phyloP scores from a whole-genome alignment of 2,888 invertebrate genomes.

The Idaea straminata region DNA sequence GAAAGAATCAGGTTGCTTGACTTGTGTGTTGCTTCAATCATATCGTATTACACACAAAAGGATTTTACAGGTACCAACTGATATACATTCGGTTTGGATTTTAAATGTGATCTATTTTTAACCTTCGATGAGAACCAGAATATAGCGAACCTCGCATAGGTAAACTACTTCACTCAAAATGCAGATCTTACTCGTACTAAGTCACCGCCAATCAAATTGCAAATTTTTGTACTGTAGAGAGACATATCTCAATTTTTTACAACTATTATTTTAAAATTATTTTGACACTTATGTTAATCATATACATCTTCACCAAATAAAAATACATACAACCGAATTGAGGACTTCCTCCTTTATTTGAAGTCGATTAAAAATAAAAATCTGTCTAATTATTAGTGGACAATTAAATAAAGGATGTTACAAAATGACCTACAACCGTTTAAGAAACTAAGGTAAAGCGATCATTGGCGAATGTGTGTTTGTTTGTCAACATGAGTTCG shows the following conservation, averaged over 20 bases:
- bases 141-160: neutral
- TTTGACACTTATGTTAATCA: too few relatives aligned
- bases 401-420: conserved; percentile 29
- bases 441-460: conserved; percentile 28
- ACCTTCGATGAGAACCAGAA: conserved; percentile 12
- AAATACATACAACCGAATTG: too few relatives aligned
- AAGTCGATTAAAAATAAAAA: too few relatives aligned
- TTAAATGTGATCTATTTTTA: conserved; percentile 13
- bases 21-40: conserved; percentile 14
- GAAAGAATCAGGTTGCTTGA: conserved; percentile 13
- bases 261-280: too few relatives aligned
- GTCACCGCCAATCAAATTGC: too few relatives aligned
- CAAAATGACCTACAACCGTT: conserved; percentile 33
- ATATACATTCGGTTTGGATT: conserved; percentile 9
- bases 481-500: conserved; percentile 46
- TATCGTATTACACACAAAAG: conserved; percentile 22
- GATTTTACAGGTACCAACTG: conserved; percentile 11
- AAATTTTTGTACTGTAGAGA: too few relatives aligned
- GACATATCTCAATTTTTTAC: too few relatives aligned
- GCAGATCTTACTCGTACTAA: neutral
- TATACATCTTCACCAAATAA: too few relatives aligned
- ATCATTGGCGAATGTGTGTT: conserved; percentile 31
- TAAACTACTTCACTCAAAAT: neutral
- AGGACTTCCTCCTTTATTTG: too few relatives aligned
- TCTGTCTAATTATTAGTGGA: conserved; percentile 27